Base-by-base conservation (phyloP, 2,797 vertebrate species). In the Siniperca scherzeri region DNA sequence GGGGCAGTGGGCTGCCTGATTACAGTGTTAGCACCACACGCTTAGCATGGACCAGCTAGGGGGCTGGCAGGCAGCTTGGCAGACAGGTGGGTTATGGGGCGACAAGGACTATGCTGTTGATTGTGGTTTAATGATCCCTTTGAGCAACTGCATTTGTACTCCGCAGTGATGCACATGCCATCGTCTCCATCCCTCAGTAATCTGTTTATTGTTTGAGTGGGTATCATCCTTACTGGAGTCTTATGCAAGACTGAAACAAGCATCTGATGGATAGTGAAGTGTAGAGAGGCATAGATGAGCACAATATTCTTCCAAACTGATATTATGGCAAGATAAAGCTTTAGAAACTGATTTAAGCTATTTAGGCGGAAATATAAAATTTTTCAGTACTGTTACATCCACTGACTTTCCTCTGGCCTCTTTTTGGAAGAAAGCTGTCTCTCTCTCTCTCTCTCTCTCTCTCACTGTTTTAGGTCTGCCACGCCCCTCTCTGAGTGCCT, bases 1-100 rank as follows among this genome's bases (percentile, higher is more conserved):
- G 67, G 84, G 71, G 74, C 71, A 68, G 69, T 36, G 64, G 72
- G 70, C 81, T 57, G 67, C 57, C 70, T 86, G 89, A 89, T 90
- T 84, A 78, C 82, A 74, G 59, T 48, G 62, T 75, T 82, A 82
- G 86, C 70, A 61, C 73, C 38, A 60, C 77, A 71, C 30, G 57
- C 60, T 85, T 80, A 87, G 73, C 76, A 57, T 25, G 36, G 56
- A 70, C 19, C 64, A 62, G 70, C 56, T 21, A 42, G 53, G 30
- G 57, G 81, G 67, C 77, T 62, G 75, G 66, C 48, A 74, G 75
- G 65, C 70, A 66, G 64, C 66, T 25, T 42, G 70, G 70, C 69
- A 82, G 84, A 72, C 62, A 86, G 64, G 80, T 68, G 78, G 83
- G 72, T 55, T 80, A 53, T 40, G 19, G 25, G 55, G 66, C 60